Base-by-base conservation (phyloP, 1,140 invertebrate species). In the Meloidogyne hapla region DNA sequence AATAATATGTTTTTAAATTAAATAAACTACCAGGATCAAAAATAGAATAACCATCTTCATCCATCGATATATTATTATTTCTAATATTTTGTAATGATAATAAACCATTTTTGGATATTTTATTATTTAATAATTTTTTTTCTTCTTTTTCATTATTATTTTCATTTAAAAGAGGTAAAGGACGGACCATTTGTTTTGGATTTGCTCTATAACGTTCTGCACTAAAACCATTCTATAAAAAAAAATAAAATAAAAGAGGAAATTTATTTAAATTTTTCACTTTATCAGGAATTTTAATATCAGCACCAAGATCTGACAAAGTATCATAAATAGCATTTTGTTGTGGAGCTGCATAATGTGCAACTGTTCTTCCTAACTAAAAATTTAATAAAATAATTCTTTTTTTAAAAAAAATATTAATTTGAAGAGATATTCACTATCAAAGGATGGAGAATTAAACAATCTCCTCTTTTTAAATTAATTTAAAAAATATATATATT, bases 261-360 rank as follows among this genome's bases (percentile, higher is more conserved):
- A 21, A 18, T 71, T 45, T 15, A 25, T 18, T 26, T 23, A 42
- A n/a, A 33, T 40, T 15, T 25, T 18, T 81, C 25, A 81, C 83
- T 76, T 85, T 85, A 74, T 85, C 84, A 18, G 75, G 61, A 40
- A 85, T 64, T 40, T 85, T 69, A 21, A 78, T 76, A 67, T 83
- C 69, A 10, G 84, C 85, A 8, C 84, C 84, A 26, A 76, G 33
- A 64, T 86, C 84, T n/a, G 84, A 76, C 61, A 86, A 73, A 48
- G 85, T 87, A 75, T 86, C 84, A 74, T 86, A 86, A 64, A 86
- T 86, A n/a, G 84, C 84, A 76, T 86, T 86, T 65, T 79, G 82
- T 76, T 87, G 83, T 1, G 77, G 68, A 26, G 85, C 83, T 4
- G 84, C 84, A 79, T 86, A 86, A 76, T 86, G 84, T n/a, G 83